phyloP scores from a whole-genome alignment of 2,797 vertebrate species.

The Eulemur rubriventer region DNA sequence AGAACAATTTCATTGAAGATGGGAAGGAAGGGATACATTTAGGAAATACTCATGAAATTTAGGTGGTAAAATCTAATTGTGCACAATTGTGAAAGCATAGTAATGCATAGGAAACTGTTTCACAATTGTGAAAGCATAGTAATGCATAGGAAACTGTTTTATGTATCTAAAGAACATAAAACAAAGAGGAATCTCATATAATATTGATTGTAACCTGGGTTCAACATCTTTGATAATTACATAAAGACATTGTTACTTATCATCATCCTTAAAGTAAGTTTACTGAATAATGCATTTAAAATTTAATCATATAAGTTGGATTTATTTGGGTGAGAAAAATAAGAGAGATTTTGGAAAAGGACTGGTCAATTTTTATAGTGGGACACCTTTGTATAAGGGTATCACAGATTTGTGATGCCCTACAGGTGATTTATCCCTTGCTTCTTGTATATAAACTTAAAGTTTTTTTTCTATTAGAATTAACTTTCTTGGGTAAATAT shows the following conservation, averaged over 20 bases:
- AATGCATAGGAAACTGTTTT: background rate
- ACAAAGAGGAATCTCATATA: background rate
- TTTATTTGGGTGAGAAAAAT: background rate
- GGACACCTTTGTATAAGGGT: background rate
- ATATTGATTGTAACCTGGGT: background rate
- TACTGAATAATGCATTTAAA: constrained; percentile 18
- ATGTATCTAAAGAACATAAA: background rate
- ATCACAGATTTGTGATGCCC: background rate
- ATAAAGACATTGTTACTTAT: background rate
- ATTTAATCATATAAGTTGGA: background rate
- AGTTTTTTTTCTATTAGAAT: background rate
- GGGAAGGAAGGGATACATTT: background rate
- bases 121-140: background rate
- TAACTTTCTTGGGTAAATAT: background rate
- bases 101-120: no score
- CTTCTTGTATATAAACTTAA: background rate
- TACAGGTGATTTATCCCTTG: background rate
- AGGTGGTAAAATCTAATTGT: background rate
- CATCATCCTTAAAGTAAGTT: background rate
- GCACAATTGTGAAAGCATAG: background rate
- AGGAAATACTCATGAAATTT: background rate
- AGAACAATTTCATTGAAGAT: background rate
- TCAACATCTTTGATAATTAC: background rate
- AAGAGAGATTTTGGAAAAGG: background rate
- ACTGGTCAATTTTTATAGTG: background rate